Evolutionary conservation across 2,797 vertebrate species (phyloP).

Genomic region (Premnoplex brunnescens): DNA sequence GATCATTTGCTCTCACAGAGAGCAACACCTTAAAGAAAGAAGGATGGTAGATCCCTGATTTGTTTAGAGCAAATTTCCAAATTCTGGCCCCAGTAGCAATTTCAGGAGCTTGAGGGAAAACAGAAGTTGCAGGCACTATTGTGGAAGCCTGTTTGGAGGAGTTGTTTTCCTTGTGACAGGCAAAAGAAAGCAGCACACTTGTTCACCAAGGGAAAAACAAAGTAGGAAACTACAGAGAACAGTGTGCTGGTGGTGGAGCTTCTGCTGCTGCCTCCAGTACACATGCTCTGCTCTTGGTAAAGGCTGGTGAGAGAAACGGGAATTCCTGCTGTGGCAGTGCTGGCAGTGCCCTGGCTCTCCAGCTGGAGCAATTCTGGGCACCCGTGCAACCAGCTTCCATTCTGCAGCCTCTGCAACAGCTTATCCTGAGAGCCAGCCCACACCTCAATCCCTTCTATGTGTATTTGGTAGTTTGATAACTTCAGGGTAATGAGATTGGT

Average conservation of each 20-base stretch:
- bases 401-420: not conserved
- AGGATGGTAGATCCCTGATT: not conserved
- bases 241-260: not conserved
- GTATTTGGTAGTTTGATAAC: not conserved
- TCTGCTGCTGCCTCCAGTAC: not conserved
- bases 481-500: not conserved
- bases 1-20: not conserved
- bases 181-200: not conserved
- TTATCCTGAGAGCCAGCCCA: no score
- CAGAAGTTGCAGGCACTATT: not conserved
- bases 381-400: accelerated
- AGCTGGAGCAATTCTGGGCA: not conserved
- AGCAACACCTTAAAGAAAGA: not conserved
- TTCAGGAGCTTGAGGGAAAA: not conserved
- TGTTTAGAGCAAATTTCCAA: not conserved
- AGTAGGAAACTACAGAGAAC: not conserved
- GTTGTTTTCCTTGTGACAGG: not conserved
- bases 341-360: accelerated
- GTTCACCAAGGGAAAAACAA: not conserved
- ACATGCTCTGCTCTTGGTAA: accelerated
- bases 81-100: not conserved
- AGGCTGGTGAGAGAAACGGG: accelerated
- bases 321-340: not conserved
- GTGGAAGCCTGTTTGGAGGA: not conserved
- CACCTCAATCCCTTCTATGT: accelerated